Evolutionary conservation across 2,113 vertebrate species (phyloP), one percentile per base, ranked within the genome.

Genomic region (Eulemur rufifrons): DNA sequence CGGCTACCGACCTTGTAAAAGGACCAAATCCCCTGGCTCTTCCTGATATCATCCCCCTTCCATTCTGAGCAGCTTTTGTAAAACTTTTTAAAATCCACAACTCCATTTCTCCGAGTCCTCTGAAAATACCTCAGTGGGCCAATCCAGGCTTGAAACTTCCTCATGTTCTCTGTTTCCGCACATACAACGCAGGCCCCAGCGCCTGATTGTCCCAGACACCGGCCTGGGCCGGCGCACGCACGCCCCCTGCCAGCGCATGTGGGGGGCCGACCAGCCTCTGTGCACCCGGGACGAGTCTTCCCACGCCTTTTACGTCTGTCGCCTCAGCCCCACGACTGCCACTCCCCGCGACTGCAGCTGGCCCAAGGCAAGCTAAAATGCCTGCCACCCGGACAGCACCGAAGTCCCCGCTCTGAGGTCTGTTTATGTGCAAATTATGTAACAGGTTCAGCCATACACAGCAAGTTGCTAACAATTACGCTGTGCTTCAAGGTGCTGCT

Each of bases 211-310:
- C 27, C 69, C 4, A 20, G 8, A 34, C 4, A 4, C 45, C 20
- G 14, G 42, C 13, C n/a, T 20, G 29, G 5, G 20, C 20, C 9
- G 4, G 59, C 9, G 25, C 59, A 61, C 9, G 23, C 9, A 27
- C 3, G 9, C 25, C 25, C 25, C 3, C 9, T 11, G 59, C 59
- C 59, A 27, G 59, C 10, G 10, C 59, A 10, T 61, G 59, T 5
- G 17, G 17, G 1, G 5, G 25, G 4, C 45, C 15, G 45, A 13
- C 0, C 64, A 12, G 66, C 52, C n/a, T 7, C 45, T 63, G n/a
- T 37, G 63, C 5, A 18, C 13, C 2, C 2, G 14, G 4, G 45
- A 21, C 5, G 0, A 13, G 47, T 32, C 14, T 14, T 74, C 27
- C 27, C 13, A 1, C 2, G 4, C 27, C 14, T 74, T 17, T 4